phyloP scores from a whole-genome alignment of 1,140 invertebrate species.

The Lycorma delicatula region DNA sequence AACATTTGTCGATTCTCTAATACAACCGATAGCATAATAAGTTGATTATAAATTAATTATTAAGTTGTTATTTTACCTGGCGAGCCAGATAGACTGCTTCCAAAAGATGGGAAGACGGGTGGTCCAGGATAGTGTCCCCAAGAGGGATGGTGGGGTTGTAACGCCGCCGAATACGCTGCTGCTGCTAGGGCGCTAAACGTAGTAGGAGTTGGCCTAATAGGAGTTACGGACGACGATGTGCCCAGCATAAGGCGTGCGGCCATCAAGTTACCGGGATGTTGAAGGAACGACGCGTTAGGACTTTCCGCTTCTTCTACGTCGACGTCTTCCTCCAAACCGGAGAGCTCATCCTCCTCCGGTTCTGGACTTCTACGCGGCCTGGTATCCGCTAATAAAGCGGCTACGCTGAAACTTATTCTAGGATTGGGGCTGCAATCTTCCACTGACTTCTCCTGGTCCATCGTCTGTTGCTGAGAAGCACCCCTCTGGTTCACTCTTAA shows the following conservation, averaged over 20 bases:
- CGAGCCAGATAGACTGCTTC: conserved; percentile 25
- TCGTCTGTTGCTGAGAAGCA: conserved; percentile 29
- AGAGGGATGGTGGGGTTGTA: conserved; percentile 19
- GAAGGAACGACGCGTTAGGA: conserved; percentile 18
- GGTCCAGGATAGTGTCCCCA: conserved; percentile 25
- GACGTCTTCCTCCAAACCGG: conserved; percentile 15
- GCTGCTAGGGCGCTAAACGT: conserved; percentile 30
- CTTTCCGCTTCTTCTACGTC: conserved; percentile 25
- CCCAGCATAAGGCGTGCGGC: conserved; percentile 21
- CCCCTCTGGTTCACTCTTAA: conserved; percentile 27
- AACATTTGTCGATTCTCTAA: too few relatives aligned
- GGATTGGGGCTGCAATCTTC: conserved; percentile 25
- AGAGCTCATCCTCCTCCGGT: conserved; percentile 19
- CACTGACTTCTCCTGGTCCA: conserved; percentile 4
- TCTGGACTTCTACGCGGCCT: conserved; percentile 18
- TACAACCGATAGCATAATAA: too few relatives aligned
- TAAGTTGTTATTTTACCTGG: conserved; percentile 23
- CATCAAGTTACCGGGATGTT: conserved; percentile 13
- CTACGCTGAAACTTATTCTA: conserved; percentile 44
- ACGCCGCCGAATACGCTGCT: conserved; percentile 24
- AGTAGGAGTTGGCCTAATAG: conserved; percentile 33
- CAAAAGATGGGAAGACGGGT: conserved; percentile 28
- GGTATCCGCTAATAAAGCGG: conserved; percentile 40
- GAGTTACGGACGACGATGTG: conserved; percentile 20
- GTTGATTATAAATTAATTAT: neutral